Evolutionary conservation across 2,113 vertebrate species (phyloP), one percentile per base, ranked within the genome.

Genomic region (Ceuthmochares aereus): DNA sequence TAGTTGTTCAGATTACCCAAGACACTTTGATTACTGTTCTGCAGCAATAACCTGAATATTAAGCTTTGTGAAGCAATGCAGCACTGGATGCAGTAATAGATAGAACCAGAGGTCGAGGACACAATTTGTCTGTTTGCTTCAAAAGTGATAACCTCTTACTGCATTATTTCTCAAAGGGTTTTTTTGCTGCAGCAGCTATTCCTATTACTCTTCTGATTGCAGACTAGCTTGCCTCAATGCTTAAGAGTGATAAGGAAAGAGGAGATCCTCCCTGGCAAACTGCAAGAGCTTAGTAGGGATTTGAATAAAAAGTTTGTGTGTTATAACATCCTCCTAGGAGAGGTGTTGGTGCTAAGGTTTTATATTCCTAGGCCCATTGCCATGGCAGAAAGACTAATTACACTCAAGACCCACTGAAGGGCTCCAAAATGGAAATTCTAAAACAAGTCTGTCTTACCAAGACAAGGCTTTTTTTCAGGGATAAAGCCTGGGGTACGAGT

Each of bases 81-180:
- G 54, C 62, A 32, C 45, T 55, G 79, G 76, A 67, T 79, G 14
- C 8, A 84, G 63, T n/a, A 84, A 29, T 34, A 94, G 45, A 32
- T 67, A 26, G 23, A 79, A 83, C 83, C 67, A 64, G 76, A 94
- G 29, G 12, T 40, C 16, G 68, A 34, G 43, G 87, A 58, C 36
- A 86, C 14, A 80, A 62, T 64, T 80, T 88, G 16, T 93, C 68
- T 90, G 13, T 90, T 96, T 90, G 54, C 20, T 86, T 70, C 56
- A 90, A 88, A 40, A 83, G 7, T 94, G 72, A 58, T 97, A 93
- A 88, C 64, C 79, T 80, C 78, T 95, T 80, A 74, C 73, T 85
- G 83, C 36, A 62, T 47, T 90, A 14, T 72, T 95, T 80, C 94
- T 93, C 84, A 70, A 93, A 95, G 37, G 82, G 51, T 26, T 84